Percentiles rank a stretch among this genome's conserved stretches.
These are phyloP conservation scores for Neogale vison DNA, from an alignment of 2,113 vertebrate species.

Conservation along the genomic window DNA sequence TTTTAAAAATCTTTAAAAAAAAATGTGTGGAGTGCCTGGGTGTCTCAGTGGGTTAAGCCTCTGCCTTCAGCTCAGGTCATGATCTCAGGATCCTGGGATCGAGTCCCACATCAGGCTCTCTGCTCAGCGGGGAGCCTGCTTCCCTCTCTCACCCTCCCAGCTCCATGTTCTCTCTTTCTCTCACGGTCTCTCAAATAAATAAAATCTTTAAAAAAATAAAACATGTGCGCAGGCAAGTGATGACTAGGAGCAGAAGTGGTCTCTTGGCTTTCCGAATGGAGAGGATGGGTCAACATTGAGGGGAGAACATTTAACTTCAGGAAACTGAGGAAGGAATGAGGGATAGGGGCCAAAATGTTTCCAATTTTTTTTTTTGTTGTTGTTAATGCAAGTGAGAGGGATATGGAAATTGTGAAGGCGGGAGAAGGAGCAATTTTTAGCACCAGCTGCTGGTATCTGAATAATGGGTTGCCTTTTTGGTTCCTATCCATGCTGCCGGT, in stretches of 20 bases:
- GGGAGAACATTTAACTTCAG: not conserved
- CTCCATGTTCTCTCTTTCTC: too few species aligned
- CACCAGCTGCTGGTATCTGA: not conserved
- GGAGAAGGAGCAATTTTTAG: not conserved
- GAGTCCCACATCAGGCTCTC: too few species aligned
- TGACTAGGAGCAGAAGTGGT: not conserved
- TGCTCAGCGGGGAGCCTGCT: too few species aligned
- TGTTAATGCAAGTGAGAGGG: not conserved
- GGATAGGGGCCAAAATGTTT: not conserved
- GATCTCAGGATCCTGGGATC: too few species aligned
- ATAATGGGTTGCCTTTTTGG: not conserved
- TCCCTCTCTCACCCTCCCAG: too few species aligned
- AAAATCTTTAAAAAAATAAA: too few species aligned
- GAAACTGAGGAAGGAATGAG: not conserved
- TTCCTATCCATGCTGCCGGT: not conserved
- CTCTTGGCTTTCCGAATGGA: not conserved
- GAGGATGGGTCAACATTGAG: too few species aligned
- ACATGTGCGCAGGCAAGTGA: not conserved
- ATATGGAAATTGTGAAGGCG: not conserved
- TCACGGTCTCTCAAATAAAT: too few species aligned
- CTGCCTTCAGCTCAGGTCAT: too few species aligned
- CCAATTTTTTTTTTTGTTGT: not conserved
- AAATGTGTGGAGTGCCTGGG: accelerated
- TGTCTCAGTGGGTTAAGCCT: too few species aligned
- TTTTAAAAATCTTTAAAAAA: too few species aligned